Percentiles rank a stretch among this genome's conserved stretches.
Conservation (phyloP, 2,113 vertebrate genomes). For the Mungos mungo region DNA sequence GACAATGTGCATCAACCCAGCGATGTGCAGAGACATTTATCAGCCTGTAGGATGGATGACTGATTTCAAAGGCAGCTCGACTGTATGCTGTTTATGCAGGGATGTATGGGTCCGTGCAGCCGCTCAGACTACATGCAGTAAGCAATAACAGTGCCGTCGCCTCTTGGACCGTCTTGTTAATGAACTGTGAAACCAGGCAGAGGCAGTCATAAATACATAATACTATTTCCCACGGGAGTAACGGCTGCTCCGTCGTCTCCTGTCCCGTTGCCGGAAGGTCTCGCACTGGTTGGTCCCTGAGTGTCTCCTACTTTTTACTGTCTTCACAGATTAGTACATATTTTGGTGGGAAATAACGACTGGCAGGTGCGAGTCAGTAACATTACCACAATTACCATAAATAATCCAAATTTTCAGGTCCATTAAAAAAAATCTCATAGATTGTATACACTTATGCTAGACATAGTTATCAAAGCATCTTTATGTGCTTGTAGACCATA, state of each 20-base stretch:
- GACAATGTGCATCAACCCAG: slow-evolving; percentile 4
- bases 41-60: not conserved
- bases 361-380: not conserved
- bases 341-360: not conserved
- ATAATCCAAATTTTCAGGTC: not conserved
- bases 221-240: not conserved
- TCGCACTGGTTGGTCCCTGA: not conserved
- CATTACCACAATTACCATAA: not conserved
- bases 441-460: not conserved
- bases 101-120: not conserved
- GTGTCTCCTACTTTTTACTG: not conserved
- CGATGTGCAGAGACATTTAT: slow-evolving; percentile 35
- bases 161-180: slow-evolving; percentile 40
- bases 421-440: not conserved
- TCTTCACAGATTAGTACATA: not conserved
- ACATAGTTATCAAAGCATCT: not conserved
- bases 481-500: too few relatives aligned
- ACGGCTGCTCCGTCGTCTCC: not conserved
- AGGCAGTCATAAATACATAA: not conserved
- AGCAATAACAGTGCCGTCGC: slow-evolving; percentile 4
- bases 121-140: not conserved
- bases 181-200: slow-evolving; percentile 60
- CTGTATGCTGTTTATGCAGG: not conserved
- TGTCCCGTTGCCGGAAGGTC: not conserved
- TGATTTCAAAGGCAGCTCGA: not conserved